Evolutionary conservation across 2,113 vertebrate species (phyloP), one percentile per base, ranked within the genome.

Genomic region (Pagrus major): DNA sequence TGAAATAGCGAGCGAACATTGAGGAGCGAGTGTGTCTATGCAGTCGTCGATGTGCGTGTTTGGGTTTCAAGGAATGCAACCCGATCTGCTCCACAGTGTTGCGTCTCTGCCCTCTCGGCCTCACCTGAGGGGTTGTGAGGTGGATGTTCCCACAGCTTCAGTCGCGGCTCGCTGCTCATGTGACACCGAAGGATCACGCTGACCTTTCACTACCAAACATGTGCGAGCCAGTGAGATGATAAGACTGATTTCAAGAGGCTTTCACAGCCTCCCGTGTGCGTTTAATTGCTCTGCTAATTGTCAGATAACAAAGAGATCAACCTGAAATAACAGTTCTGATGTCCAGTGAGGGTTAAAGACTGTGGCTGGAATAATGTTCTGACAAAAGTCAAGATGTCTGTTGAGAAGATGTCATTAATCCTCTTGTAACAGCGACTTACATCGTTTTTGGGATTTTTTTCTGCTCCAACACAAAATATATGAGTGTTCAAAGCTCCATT

Each of bases 121-220:
- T 85, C 72, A 85, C 86, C 90, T 77, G 71, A 83, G 86, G 86
- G 86, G 86, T 82, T 37, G 27, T 39, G 15, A 67, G 71, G 79
- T 64, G 59, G 54, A 86, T 46, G 77, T 92, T 93, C 92, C 90
- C 91, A 93, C 89, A 81, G 86, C 60, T 81, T 37, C 66, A 27
- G 63, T 78, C 61, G 12, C 80, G 42, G 55, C 72, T 66, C 39
- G 6, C 64, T 5, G 78, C 81, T 91, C 75, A 37, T 66, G 80
- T 87, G 64, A 88, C 86, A 47, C 2, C 10, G 18, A n/a, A 14
- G 20, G 42, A 56, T 65, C 66, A 21, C 49, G 3, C 21, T 54
- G 52, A 29, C 52, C 51, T 52, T 52, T 54, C 25, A 8, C 51
- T 5, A 16, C 23, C 14, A 3, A 54, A 16, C 52, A 54, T 16